Base-by-base conservation (phyloP, 2,797 vertebrate species). In the Myotis daubentonii region DNA sequence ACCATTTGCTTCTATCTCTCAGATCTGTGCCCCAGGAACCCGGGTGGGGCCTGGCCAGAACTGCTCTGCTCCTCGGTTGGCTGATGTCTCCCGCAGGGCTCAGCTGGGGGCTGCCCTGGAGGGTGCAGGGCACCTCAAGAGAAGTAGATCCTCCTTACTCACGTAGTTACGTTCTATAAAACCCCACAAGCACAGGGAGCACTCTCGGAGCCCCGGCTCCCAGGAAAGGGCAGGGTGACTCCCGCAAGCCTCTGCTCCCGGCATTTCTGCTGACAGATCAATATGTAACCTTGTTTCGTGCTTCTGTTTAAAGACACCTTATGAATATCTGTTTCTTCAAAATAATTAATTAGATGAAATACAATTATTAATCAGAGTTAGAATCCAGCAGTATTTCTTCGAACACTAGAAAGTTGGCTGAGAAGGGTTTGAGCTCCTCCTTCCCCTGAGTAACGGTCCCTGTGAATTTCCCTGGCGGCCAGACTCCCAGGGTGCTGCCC, bases 91-190 rank as follows among this genome's bases (percentile, higher is more conserved):
- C 60, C 17, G 25, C 23, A 38, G 36, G 4, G 13, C 20, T 36
- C 74, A 20, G 82, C 28, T 9, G 20, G 1, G 16, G 13, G 19
- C 23, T 22, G 36, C 23, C 12, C 30, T 36, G 55, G 33, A 62
- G 51, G 70, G 13, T 0, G 2, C 22, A 1, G 6, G 20, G 6
- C 15, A 7, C 36, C 15, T 2, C 1, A 17, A 60, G 71, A 7
- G 8, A 33, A 33, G 53, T 8, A 0, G 0, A 41, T 0, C 6
- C 76, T 19, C 33, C 0, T 5, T 15, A 1, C 7, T 72, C 3
- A 0, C 8, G 4, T 0, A 8, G 25, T 8, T 7, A 1, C 6
- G 3, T 49, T n/a, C 68, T 47, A 0, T 13, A 33, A 36, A 49
- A 28, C 55, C 25, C 70, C 38, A 5, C 6, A 0, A 62, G 25